phyloP scores from a whole-genome alignment of 1,140 invertebrate species.

The Camponotus pennsylvanicus region DNA sequence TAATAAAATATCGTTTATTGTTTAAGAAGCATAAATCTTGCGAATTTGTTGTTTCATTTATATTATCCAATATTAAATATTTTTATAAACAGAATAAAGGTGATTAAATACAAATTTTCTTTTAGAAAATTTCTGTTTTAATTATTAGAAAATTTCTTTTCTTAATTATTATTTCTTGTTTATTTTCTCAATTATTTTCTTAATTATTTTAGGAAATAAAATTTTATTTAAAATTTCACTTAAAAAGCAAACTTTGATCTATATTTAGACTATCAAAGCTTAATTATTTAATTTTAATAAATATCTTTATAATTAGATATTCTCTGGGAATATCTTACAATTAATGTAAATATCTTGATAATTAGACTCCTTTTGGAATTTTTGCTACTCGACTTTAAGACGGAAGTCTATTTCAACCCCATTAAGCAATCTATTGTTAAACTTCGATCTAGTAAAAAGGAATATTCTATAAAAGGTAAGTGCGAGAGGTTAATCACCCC shows the following conservation, averaged over 20 bases:
- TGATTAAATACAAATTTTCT: not conserved
- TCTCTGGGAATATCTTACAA: too few relatives aligned
- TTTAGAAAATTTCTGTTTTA: too few relatives aligned
- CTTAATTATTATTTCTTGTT: too few relatives aligned
- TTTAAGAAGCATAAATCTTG: not conserved
- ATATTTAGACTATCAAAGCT: not conserved
- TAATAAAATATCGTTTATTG: not conserved
- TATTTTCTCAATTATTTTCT: too few relatives aligned
- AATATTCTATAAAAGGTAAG: not conserved
- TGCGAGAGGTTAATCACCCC: conserved; percentile 52
- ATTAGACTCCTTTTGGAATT: not conserved
- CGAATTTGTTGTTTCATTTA: not conserved
- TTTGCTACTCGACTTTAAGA: not conserved
- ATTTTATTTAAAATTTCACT: not conserved
- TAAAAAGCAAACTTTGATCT: not conserved
- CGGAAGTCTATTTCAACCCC: not conserved
- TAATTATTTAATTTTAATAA: not conserved
- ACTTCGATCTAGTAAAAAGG: not conserved
- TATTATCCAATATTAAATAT: not conserved
- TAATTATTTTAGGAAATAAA: not conserved
- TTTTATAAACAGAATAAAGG: not conserved
- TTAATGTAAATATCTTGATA: not conserved
- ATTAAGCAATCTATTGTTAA: not conserved
- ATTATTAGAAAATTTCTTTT: too few relatives aligned
- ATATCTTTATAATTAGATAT: not conserved